Conservation (phyloP, 2,113 vertebrate species). For the Heterotis niloticus region DNA sequence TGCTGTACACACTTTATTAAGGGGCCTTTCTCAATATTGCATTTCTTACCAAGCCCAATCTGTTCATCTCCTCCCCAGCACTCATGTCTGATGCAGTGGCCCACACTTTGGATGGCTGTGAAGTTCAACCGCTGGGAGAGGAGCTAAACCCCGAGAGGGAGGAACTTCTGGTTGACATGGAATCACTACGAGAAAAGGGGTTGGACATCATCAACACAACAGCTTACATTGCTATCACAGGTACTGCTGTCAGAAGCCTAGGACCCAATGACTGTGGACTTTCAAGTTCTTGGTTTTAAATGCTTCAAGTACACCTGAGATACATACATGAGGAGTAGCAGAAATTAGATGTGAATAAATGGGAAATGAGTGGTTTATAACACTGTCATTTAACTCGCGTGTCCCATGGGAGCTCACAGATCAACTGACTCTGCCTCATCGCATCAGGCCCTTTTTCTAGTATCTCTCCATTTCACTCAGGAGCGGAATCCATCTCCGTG, state of each 20-base stretch:
- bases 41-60: background rate
- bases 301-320: background rate
- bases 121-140: conserved; percentile 87
- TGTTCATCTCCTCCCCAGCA: conserved; percentile 44
- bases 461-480: conserved; percentile 49
- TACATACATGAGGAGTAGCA: background rate
- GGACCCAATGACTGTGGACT: too few relatives aligned
- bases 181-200: conserved; percentile 79
- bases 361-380: background rate
- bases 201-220: conserved; percentile 91
- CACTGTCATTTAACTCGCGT: background rate
- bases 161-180: conserved; percentile 80
- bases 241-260: conserved; percentile 48
- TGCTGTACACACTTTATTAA: background rate
- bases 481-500: conserved; percentile 91
- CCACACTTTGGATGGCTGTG: conserved; percentile 92
- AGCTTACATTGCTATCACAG: conserved; percentile 87
- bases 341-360: background rate
- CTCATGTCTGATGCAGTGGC: conserved; percentile 93
- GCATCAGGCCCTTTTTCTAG: background rate
- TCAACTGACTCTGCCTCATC: background rate
- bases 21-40: background rate
- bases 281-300: background rate
- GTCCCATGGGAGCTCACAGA: background rate
- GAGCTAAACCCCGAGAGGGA: conserved; percentile 87